These are phyloP conservation scores for Squalus acanthias DNA, from an alignment of 2,797 vertebrate genomes.

Conservation along the genomic window DNA sequence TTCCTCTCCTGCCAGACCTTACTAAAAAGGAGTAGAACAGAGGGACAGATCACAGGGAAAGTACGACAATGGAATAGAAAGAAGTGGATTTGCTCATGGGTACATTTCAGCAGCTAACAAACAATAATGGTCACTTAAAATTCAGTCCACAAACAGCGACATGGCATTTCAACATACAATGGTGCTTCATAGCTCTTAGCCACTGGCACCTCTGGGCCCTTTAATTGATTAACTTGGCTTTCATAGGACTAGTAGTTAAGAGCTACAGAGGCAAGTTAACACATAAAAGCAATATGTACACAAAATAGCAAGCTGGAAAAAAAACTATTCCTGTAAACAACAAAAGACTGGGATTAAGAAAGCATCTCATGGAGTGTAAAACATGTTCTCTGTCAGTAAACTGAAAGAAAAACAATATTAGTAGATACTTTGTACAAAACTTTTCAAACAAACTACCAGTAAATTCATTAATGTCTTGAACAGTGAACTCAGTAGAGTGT, in stretches of 20 bases:
- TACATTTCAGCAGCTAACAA: slow-evolving; percentile 41
- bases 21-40: slow-evolving; percentile 72
- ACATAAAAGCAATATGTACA: slow-evolving; percentile 24
- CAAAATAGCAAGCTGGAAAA: slow-evolving; percentile 19
- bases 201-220: neutral
- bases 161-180: neutral
- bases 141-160: slow-evolving; percentile 47
- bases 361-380: neutral
- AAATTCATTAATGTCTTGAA: neutral
- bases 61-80: slow-evolving; percentile 53
- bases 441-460: neutral
- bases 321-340: neutral
- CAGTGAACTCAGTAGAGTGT: neutral
- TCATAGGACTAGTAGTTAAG: slow-evolving; percentile 15
- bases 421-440: neutral
- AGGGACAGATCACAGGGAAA: slow-evolving; percentile 66
- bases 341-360: neutral
- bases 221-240: neutral
- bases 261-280: slow-evolving; percentile 11
- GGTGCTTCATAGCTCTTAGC: neutral
- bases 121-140: slow-evolving; percentile 42
- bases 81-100: slow-evolving; percentile 49
- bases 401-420: slow-evolving; percentile 9
- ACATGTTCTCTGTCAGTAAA: neutral
- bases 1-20: slow-evolving; percentile 76